Percentiles rank a stretch among this genome's conserved stretches.
Conservation (phyloP, 2,888 invertebrate species). For the Ectemnius lituratus region DNA sequence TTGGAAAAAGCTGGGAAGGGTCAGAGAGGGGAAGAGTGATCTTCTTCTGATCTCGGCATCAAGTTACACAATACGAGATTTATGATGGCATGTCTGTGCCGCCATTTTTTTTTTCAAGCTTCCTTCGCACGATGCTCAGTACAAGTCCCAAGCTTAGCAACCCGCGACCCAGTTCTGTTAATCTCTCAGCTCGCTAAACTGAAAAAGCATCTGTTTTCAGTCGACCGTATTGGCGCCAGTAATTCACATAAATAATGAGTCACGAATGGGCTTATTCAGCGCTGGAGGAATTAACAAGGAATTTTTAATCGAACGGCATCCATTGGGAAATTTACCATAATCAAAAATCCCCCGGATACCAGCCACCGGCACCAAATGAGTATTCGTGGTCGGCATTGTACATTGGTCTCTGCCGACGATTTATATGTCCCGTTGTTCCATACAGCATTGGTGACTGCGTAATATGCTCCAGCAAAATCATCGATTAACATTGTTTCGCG, state of each 20-base stretch:
- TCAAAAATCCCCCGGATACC: too few species aligned
- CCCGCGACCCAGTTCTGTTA: background rate
- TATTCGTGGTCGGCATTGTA: too few species aligned
- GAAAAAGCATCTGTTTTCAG: background rate
- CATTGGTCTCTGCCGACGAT: too few species aligned
- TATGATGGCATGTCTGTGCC: conserved; percentile 26
- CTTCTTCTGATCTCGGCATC: conserved; percentile 26
- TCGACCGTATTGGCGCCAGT: background rate
- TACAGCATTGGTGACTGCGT: too few species aligned
- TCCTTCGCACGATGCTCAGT: background rate
- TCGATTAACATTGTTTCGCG: too few species aligned
- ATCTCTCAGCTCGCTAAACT: background rate
- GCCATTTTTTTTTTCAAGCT: conserved; percentile 13
- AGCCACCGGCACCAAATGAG: too few species aligned
- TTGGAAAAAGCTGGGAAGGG: conserved; percentile 16
- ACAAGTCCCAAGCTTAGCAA: background rate
- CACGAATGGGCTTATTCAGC: background rate
- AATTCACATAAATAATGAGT: background rate
- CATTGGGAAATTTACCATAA: too few species aligned
- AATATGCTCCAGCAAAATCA: too few species aligned
- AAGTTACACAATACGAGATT: conserved; percentile 35
- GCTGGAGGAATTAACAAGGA: background rate
- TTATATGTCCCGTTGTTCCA: too few species aligned
- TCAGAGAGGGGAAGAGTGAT: background rate
- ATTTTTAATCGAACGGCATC: background rate